Evolutionary conservation across 2,888 invertebrate genomes (phyloP), one percentile per base, ranked within the genome.

Genomic region (Silvanus unidentatus): DNA sequence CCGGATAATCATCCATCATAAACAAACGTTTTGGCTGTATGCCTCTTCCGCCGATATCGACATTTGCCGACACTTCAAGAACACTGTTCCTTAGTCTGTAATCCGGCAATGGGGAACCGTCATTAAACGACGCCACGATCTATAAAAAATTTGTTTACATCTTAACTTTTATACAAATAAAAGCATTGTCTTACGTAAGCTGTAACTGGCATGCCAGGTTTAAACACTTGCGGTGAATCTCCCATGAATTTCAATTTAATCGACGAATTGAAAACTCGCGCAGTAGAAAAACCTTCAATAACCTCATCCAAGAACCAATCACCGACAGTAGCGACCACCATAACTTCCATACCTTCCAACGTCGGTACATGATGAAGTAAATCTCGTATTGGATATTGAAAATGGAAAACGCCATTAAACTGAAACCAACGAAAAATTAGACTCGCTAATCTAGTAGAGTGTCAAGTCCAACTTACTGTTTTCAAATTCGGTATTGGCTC

Each of bases 191-290:
- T n/a, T n/a, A 88, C 88, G 69, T 91, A 91, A 39, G 84, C 78
- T 50, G 84, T 85, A 61, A 93, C 87, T 0, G 94, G 91, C 88
- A 96, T 94, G 6, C 89, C 79, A 0, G 97, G 96, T 69, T 96
- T 97, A 73, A 96, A 96, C 11, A 97, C 86, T 71, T 96, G 92
- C 5, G 96, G 90, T 0, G 86, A 80, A 27, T 90, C 92, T 0
- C 96, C 97, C 1, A 96, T 76, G 71, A 96, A 92, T 29, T 82
- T 78, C 1, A 96, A 78, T 42, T 82, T 80, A 5, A 94, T 77
- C 5, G 88, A 88, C 0, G 93, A 91, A 73, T 93, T 92, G 67
- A 85, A 93, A 40, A 97, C 83, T 54, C 93, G 76, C 0, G 94
- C 88, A 47, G 86, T 84, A 10, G 94, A 87, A 74, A 84, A 91